Evolutionary conservation across 2,888 invertebrate species (phyloP).

Genomic region (Caenorhabditis angaria): DNA sequence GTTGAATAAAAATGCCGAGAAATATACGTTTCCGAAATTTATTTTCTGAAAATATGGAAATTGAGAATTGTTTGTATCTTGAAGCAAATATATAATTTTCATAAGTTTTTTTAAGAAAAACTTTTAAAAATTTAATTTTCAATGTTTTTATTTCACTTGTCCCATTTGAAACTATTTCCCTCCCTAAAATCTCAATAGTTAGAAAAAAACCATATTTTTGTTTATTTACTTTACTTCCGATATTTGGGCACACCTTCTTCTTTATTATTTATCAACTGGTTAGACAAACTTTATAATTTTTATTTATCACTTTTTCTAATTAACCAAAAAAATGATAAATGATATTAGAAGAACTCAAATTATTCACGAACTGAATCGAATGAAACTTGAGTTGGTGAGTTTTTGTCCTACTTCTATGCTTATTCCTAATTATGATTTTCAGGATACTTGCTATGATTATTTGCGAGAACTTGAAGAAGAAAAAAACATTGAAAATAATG

Average conservation of each 20-base stretch:
- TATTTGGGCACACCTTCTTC: neutral
- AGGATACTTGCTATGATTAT: neutral
- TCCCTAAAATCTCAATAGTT: no score
- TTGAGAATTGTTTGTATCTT: no score
- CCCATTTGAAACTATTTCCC: no score
- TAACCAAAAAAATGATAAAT: neutral
- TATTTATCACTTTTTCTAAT: neutral
- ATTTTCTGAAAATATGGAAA: no score
- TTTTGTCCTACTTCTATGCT: neutral
- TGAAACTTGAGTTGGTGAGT: neutral
- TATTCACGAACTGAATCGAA: neutral
- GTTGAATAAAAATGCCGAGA: no score
- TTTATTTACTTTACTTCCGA: neutral
- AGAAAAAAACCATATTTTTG: neutral
- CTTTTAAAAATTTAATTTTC: no score
- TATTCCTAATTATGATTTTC: no score
- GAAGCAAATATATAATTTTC: no score
- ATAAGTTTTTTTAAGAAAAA: no score
- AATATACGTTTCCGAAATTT: no score
- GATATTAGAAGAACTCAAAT: neutral
- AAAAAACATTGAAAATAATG: neutral
- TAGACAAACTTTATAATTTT: neutral
- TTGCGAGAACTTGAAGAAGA: neutral
- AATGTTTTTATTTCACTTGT: no score
- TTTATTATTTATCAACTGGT: neutral